Percentiles rank a stretch among this genome's conserved stretches.
These are phyloP conservation scores for Drosophila arizonae DNA, from an alignment of 1,140 invertebrate species.

Conservation along the genomic window DNA sequence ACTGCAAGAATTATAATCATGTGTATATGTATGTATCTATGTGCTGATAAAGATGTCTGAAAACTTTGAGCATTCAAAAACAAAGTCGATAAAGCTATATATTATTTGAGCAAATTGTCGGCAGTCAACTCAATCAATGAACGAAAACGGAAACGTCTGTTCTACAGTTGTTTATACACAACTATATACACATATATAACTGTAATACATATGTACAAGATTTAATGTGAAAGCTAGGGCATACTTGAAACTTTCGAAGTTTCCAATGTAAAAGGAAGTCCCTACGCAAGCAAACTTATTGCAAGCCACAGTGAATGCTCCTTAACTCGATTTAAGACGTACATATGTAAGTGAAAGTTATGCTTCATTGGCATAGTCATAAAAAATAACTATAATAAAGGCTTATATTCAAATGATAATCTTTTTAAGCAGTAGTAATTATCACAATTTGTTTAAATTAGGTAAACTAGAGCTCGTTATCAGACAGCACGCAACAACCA, in stretches of 20 bases:
- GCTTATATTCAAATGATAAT: too few species aligned
- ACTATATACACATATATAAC: slow-evolving; percentile 5
- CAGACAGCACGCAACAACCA: too few species aligned
- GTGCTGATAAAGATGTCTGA: slow-evolving; percentile 47
- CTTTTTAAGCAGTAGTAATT: too few species aligned
- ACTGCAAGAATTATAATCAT: slow-evolving; percentile 84
- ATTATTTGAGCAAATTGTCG: slow-evolving; percentile 43
- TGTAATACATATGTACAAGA: slow-evolving; percentile 16
- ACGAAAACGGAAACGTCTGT: slow-evolving; percentile 63
- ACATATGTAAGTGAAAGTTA: too few species aligned
- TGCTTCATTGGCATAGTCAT: too few species aligned
- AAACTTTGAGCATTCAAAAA: slow-evolving; percentile 55
- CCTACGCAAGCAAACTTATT: slow-evolving; percentile 20
- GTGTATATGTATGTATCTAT: slow-evolving; percentile 18
- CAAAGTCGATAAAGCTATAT: slow-evolving; percentile 62
- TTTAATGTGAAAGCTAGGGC: slow-evolving; percentile 14
- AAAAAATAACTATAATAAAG: too few species aligned
- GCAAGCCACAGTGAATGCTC: neutral
- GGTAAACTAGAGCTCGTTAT: too few species aligned
- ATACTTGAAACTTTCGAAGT: slow-evolving; percentile 18
- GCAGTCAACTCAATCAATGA: slow-evolving; percentile 69
- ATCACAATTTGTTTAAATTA: too few species aligned
- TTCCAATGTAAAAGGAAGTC: neutral
- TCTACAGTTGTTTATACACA: slow-evolving; percentile 4
- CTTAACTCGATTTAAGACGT: too few species aligned